Percentiles rank a stretch among this genome's conserved stretches.
These are phyloP conservation scores for Mustelus asterias DNA, from an alignment of 2,113 vertebrate genomes.

Conservation along the genomic window DNA sequence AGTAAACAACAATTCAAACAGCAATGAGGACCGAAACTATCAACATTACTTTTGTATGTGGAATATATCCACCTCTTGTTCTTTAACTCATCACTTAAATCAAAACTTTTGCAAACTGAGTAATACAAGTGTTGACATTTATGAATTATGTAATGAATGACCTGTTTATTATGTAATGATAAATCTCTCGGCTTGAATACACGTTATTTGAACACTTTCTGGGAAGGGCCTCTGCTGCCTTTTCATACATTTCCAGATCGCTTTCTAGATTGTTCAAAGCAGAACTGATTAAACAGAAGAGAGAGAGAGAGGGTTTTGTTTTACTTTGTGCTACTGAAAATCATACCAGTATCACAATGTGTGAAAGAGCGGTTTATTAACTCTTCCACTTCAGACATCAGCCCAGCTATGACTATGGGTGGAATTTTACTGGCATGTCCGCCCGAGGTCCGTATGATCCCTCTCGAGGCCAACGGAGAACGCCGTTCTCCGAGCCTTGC, in stretches of 20 bases:
- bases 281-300: not conserved
- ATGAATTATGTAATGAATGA: not conserved
- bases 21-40: not conserved
- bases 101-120: not conserved
- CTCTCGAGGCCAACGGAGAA: no score
- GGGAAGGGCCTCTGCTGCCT: not conserved
- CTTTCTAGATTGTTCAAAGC: not conserved
- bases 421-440: no score
- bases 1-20: not conserved
- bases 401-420: not conserved
- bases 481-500: no score
- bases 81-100: constrained; percentile 13
- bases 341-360: not conserved
- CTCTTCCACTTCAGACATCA: not conserved
- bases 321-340: not conserved
- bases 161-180: constrained; percentile 1
- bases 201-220: constrained; percentile 13
- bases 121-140: constrained; percentile 1
- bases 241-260: not conserved
- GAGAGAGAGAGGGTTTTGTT: not conserved
- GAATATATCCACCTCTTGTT: not conserved
- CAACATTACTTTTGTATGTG: not conserved
- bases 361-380: not conserved
- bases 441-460: no score
- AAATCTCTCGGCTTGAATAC: not conserved